Evolutionary conservation across 1,140 invertebrate genomes (phyloP), one percentile per base, ranked within the genome.

Genomic region (Oryzaephilus surinamensis): DNA sequence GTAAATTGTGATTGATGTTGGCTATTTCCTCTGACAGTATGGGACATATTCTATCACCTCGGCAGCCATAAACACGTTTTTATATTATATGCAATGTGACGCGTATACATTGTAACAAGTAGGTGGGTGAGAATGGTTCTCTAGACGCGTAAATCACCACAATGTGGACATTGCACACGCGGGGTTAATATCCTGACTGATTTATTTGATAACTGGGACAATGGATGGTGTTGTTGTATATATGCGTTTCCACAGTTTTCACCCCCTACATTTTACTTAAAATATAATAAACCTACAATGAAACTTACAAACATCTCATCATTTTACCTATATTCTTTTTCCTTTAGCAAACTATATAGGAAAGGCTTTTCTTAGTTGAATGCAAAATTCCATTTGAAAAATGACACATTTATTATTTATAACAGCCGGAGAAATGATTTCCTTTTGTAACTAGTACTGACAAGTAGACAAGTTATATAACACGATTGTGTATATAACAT

Each of bases 151-250:
- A 58, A 58, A 58, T 58, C 55, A 56, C 50, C 42, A 46, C 41
- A 41, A 46, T 51, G 52, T 52, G 56, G 54, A 56, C 56, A 58
- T 57, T 56, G 50, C 56, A 58, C 54, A 53, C 56, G 45, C 52
- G 56, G 52, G 56, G 52, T 58, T 58, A 56, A 57, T 58, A 58
- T 54, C 46, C 50, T 50, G 45, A 48, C 48, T 54, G 54, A 58
- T 57, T 56, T 58, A 58, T 55, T 36, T 23, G 23, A 15, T 32
- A 20, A 15, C 23, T 24, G 38, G 32, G 33, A 45, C 43, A 45
- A 44, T 44, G n/a, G 13, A 44, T 26, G 42, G n/a, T n/a, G n/a
- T n/a, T n/a, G n/a, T n/a, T n/a, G n/a, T n/a, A n/a, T n/a, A n/a
- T n/a, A n/a, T n/a, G n/a, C n/a, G n/a, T n/a, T n/a, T n/a, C n/a